Conservation (phyloP, 2,113 vertebrate genomes). For the Mixornis gularis region DNA sequence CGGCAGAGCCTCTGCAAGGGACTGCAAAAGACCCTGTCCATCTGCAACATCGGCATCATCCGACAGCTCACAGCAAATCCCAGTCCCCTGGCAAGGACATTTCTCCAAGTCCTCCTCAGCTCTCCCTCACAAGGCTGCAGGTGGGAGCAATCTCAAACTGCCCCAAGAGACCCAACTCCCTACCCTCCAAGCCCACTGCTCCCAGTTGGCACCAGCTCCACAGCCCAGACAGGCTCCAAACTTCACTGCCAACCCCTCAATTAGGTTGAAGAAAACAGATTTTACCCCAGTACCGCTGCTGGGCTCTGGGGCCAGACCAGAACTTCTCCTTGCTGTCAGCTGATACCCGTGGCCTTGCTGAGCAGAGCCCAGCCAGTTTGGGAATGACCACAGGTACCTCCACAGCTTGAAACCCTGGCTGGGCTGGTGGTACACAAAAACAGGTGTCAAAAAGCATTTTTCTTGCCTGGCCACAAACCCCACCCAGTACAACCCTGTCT, state of each 20-base stretch:
- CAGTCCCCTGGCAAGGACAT: neutral
- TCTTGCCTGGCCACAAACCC: neutral
- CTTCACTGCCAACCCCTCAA: fast-evolving
- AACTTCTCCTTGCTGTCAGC: neutral
- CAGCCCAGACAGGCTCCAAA: neutral
- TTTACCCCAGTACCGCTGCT: neutral
- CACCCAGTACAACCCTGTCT: neutral
- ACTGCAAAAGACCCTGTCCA: fast-evolving
- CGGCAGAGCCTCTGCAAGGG: neutral
- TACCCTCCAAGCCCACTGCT: neutral
- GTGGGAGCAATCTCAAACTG: neutral
- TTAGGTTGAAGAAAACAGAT: neutral
- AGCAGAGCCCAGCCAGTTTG: neutral
- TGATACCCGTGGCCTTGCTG: fast-evolving
- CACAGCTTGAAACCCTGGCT: fast-evolving
- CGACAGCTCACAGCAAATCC: neutral
- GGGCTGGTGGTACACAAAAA: neutral
- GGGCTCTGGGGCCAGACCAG: neutral
- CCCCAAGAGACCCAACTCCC: neutral
- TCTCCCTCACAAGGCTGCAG: neutral
- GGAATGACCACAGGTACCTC: neutral
- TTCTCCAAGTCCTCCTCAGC: neutral
- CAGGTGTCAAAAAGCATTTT: neutral
- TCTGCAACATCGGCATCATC: neutral
- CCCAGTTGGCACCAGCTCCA: fast-evolving